phyloP scores from a whole-genome alignment of 53 echinoderm and acorn worm species.

The Paracentrotus lividus region DNA sequence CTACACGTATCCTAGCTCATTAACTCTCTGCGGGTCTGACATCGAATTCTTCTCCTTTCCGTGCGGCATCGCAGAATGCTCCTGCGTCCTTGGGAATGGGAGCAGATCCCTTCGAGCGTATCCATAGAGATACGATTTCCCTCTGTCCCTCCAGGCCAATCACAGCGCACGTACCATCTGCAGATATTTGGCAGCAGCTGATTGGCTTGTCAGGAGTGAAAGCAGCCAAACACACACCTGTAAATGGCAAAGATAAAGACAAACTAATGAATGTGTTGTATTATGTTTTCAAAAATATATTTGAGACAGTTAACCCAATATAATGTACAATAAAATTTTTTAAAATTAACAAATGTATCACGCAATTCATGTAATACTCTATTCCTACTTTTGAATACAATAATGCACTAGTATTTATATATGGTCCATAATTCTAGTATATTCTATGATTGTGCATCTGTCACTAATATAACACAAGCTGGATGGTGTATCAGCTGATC shows the following conservation, averaged over 20 bases:
- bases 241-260: neutral
- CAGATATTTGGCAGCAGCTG: constrained; percentile 99
- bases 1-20: constrained; percentile 25
- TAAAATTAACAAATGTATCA: no score
- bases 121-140: constrained; percentile 88
- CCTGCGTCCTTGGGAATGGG: constrained; percentile 78
- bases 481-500: no score
- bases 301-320: no score
- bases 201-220: constrained; percentile 96
- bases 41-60: constrained; percentile 82
- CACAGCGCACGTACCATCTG: constrained; percentile 92
- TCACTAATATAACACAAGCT: no score
- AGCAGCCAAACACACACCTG: constrained; percentile 88
- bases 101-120: constrained; percentile 83
- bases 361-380: no score
- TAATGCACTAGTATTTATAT: no score
- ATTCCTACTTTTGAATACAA: no score
- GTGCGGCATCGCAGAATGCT: constrained; percentile 79
- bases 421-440: no score
- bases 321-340: no score
- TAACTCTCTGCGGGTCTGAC: constrained; percentile 36
- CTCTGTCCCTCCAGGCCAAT: constrained; percentile 84
- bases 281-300: no score
- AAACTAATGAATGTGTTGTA: no score
- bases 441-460: no score